These are phyloP conservation scores for Fragum whitleyi DNA, from an alignment of 2,888 invertebrate genomes.

Conservation along the genomic window DNA sequence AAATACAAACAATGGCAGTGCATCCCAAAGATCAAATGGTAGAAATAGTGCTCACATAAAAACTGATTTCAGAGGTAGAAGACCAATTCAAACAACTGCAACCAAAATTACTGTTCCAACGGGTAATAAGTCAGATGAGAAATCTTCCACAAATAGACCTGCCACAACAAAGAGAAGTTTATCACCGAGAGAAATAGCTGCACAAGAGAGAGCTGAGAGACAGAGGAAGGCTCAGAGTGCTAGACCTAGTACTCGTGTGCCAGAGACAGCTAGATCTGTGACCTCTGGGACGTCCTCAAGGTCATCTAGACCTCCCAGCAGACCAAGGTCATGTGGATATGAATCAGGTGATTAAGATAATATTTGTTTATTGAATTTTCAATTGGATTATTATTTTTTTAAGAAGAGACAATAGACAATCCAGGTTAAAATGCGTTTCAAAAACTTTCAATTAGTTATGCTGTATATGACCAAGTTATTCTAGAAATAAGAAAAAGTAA, in stretches of 20 bases:
- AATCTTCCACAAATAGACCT: not conserved
- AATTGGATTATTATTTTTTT: not conserved
- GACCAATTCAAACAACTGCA: slow-evolving; percentile 14
- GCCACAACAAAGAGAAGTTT: slow-evolving; percentile 10
- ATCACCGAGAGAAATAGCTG: slow-evolving; percentile 26
- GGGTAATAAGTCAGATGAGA: not conserved
- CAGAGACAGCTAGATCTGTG: slow-evolving; percentile 21
- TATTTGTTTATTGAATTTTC: not conserved
- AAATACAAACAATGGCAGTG: not conserved
- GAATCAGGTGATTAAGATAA: slow-evolving; percentile 45
- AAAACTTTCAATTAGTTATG: no score
- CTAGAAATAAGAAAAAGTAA: no score
- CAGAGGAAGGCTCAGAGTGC: slow-evolving; percentile 32
- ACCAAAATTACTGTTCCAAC: not conserved
- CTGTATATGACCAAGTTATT: no score
- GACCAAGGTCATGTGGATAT: slow-evolving; percentile 51
- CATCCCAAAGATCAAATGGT: not conserved
- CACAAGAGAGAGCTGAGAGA: slow-evolving; percentile 11
- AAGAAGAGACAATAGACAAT: no score
- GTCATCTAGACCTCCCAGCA: slow-evolving; percentile 41
- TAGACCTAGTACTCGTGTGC: slow-evolving; percentile 16
- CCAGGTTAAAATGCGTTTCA: no score
- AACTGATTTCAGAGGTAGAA: not conserved
- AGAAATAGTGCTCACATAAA: slow-evolving; percentile 4
- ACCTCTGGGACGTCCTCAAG: slow-evolving; percentile 46